phyloP scores from a whole-genome alignment of 2,888 invertebrate genomes.

The Ceriagrion tenellum region DNA sequence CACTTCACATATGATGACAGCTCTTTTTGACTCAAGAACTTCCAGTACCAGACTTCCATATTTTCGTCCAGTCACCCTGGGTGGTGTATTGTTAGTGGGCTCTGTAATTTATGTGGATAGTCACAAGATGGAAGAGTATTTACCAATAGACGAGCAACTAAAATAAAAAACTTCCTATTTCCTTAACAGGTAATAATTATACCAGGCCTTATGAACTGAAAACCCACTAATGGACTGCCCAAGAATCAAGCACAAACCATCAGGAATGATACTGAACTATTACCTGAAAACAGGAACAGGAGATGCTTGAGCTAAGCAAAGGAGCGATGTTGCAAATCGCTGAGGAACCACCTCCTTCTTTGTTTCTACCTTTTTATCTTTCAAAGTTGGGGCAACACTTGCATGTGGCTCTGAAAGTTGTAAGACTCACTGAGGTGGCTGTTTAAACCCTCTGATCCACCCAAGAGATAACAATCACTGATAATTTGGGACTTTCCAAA shows the following conservation, averaged over 20 bases:
- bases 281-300: slow-evolving; percentile 73
- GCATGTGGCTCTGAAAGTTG: slow-evolving; percentile 74
- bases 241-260: background rate
- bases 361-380: slow-evolving; percentile 77
- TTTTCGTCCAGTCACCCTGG: slow-evolving; percentile 77
- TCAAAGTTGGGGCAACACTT: slow-evolving; percentile 79
- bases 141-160: background rate
- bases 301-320: slow-evolving; percentile 77
- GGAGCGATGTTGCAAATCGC: slow-evolving; percentile 74
- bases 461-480: slow-evolving; percentile 33
- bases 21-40: slow-evolving; percentile 70
- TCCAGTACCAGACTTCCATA: slow-evolving; percentile 73
- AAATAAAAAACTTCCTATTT: background rate
- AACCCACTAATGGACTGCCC: background rate
- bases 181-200: background rate
- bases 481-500: slow-evolving; percentile 44
- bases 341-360: slow-evolving; percentile 67
- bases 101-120: slow-evolving; percentile 78
- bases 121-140: slow-evolving; percentile 52
- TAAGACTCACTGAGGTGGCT: slow-evolving; percentile 58
- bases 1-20: slow-evolving; percentile 74
- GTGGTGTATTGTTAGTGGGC: slow-evolving; percentile 79
- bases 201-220: background rate
- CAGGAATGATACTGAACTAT: background rate
- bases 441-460: background rate